Percentiles rank a stretch among this genome's conserved stretches.
Conservation (phyloP, 2,113 vertebrate genomes). For the Ameiurus melas region DNA sequence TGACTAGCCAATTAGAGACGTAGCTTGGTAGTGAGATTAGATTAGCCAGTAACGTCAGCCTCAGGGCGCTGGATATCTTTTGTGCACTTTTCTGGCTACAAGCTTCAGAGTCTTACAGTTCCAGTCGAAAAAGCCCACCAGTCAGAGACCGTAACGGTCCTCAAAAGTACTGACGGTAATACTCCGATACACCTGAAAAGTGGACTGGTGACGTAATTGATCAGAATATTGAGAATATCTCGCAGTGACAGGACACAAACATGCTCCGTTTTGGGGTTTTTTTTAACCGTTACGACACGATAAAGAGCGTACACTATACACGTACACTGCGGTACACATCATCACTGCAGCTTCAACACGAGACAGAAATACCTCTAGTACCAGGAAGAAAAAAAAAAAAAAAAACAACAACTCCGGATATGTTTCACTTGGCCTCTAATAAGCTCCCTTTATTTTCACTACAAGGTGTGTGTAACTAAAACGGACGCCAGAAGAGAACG, state of each 20-base stretch:
- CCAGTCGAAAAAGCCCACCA: not conserved
- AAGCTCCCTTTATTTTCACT: conserved; percentile 61
- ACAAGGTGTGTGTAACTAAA: conserved; percentile 54
- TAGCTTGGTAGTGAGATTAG: not conserved
- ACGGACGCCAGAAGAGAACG: conserved; percentile 43
- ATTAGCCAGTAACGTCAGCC: not conserved
- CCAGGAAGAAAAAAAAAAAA: conserved; percentile 28
- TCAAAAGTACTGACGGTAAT: not conserved
- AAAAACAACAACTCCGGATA: conserved; percentile 27
- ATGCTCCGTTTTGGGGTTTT: no score
- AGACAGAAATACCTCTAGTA: conserved; percentile 49
- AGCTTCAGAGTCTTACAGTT: not conserved
- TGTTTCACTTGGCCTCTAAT: conserved; percentile 60
- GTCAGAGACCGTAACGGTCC: not conserved
- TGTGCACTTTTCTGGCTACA: not conserved
- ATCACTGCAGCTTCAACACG: conserved; percentile 39
- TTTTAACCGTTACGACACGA: not conserved
- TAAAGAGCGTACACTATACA: not conserved
- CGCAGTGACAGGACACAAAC: not conserved
- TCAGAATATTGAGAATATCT: not conserved
- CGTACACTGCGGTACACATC: not conserved
- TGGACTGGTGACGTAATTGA: not conserved
- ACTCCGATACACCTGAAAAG: not conserved
- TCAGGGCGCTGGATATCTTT: not conserved
- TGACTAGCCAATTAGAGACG: not conserved